Evolutionary conservation across 23 tunicate species (phyloP), one percentile per base, ranked within the genome.

Genomic region (Styela plicata): DNA sequence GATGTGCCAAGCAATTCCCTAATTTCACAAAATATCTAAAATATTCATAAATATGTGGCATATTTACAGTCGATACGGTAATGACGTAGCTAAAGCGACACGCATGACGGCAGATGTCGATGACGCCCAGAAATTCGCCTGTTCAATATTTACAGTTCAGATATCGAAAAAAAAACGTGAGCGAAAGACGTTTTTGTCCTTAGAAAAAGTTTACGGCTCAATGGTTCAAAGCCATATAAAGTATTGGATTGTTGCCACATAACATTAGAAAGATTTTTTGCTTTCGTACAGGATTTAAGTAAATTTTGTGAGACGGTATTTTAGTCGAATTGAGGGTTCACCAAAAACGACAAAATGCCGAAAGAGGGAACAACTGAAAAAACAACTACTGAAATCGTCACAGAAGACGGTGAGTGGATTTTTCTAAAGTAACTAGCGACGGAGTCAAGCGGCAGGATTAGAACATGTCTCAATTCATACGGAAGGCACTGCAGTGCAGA

Each of bases 351-450:
- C 17, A 71, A 31, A 33, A 71, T 71, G 77, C 37, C 77, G 77
- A 32, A 71, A 17, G 36, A 33, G 17, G 77, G 77, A 71, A 71
- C 32, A 27, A 71, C 77, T 26, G 34, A 21, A 3, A 34, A 27
- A 19, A 71, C 77, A 3, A 71, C 32, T 20, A 34, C 34, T 34
- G 77, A 71, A 32, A 18, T 3, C 77, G 77, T 71, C 35, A 32
- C 26, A 31, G 77, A 71, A 30, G 77, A 71, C 29, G 77, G 77
- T 71, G 17, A 71, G 77, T 71, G 64, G 19, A 18, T n/a, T n/a
- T n/a, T n/a, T n/a, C n/a, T n/a, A n/a, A n/a, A n/a, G n/a, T n/a
- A n/a, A n/a, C n/a, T n/a, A n/a, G n/a, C n/a, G n/a, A n/a, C n/a
- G n/a, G n/a, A n/a, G n/a, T n/a, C n/a, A n/a, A n/a, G n/a, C n/a